Base-by-base conservation (phyloP, 1,140 invertebrate species). In the Pectinophora gossypiella region DNA sequence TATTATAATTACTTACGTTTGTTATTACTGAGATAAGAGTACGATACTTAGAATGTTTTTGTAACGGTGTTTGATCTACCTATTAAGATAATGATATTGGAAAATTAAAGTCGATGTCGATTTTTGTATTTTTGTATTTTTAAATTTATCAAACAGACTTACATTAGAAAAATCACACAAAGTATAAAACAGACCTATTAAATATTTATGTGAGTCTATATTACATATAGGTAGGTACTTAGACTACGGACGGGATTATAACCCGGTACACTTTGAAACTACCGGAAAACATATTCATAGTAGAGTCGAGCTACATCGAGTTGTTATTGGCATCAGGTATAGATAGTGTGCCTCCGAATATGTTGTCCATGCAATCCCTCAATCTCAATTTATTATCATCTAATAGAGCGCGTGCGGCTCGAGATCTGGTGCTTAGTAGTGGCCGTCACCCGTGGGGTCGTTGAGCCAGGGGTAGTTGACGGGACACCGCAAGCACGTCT, bases 381-480 rank as follows among this genome's bases (percentile, higher is more conserved):
- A 70, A 67, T 68, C 70, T 73, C 68, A 74, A 67, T 78, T 69
- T 67, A 66, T 64, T 72, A 82, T 68, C 51, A 72, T 81, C 79
- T 87, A 87, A 74, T 72, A 66, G 67, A 77, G 79, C 80, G 59
- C 70, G 56, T 54, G 51, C 59, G 66, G 73, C 73, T 70, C 78
- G 84, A 87, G 81, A 87, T 81, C 84, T 55, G 53, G 59, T 64
- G 88, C 84, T 87, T 93, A 96, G 89, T 94, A 95, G 90, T 95
- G 95, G 76, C 95, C 95, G 81, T 97, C 95, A 72, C 96, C 96
- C 68, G 95, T 96, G 16, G 95, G 95, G 87, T 98, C 96, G 74
- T 96, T 96, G 56, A 97, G 82, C 96, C 96, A 97, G 55, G 97
- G 97, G 87, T 97, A 98, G 77, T 97, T 97, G 83, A 95, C 95